A percentile compares a stretch with the other conserved stretches of the same genome.
These are phyloP conservation scores for Ellobius talpinus DNA, from an alignment of 2,113 vertebrate genomes.

Conservation along the genomic window DNA sequence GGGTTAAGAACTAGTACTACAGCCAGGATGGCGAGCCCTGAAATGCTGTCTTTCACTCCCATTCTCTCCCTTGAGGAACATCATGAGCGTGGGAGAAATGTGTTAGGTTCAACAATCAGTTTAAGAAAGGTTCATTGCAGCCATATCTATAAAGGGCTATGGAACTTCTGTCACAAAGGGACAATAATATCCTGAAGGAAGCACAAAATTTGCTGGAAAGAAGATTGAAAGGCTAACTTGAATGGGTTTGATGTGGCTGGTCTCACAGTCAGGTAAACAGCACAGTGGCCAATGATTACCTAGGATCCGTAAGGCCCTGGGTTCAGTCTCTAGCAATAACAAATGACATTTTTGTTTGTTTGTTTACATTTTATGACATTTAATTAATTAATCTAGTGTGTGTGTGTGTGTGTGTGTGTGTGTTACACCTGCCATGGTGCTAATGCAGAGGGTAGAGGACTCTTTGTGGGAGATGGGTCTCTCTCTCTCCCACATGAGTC, in stretches of 20 bases:
- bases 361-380: neutral
- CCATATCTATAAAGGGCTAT: neutral
- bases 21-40: too few relatives aligned
- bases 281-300: too few relatives aligned
- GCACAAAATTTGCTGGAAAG: neutral
- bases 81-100: conserved; percentile 21
- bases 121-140: neutral
- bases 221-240: neutral
- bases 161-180: neutral
- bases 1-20: neutral
- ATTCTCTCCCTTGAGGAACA: neutral
- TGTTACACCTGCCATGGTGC: too few relatives aligned
- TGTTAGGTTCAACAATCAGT: neutral
- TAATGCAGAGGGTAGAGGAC: too few relatives aligned
- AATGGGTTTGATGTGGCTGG: neutral
- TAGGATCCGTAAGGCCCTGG: too few relatives aligned
- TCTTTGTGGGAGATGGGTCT: too few relatives aligned
- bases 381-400: neutral
- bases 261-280: neutral
- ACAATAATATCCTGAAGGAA: neutral
- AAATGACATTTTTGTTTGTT: neutral
- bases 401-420: too few relatives aligned
- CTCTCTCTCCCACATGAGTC: too few relatives aligned
- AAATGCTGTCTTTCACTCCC: neutral
- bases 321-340: neutral